These are phyloP conservation scores for Porites divaricata DNA, from an alignment of 92 coral and sea anemone genomes.

Conservation along the genomic window DNA sequence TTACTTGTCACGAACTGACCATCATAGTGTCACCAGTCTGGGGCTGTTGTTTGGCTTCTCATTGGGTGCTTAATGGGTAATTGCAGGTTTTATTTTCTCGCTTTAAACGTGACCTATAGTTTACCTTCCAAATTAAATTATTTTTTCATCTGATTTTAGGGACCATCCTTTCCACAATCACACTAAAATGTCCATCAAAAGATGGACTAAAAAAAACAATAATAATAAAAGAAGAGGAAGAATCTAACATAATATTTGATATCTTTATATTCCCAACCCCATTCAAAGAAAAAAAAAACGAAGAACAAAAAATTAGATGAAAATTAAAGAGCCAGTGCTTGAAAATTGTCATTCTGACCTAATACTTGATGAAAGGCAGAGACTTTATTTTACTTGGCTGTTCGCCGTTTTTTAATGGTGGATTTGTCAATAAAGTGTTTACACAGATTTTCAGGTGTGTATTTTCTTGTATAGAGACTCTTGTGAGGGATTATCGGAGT, in stretches of 20 bases:
- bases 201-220: neutral
- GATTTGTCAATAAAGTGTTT: conserved; percentile 34
- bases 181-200: neutral
- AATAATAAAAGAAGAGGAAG: conserved; percentile 5
- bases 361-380: conserved; percentile 10
- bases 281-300: neutral
- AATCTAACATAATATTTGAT: conserved; percentile 45
- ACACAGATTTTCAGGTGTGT: neutral
- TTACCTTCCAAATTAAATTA: conserved; percentile 28
- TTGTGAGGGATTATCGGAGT: too few relatives aligned
- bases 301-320: neutral
- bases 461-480: neutral
- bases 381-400: conserved; percentile 26
- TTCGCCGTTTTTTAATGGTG: conserved; percentile 1
- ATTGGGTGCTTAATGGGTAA: neutral
- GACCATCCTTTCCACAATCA: conserved; percentile 14
- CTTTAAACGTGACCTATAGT: neutral
- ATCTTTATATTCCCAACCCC: conserved; percentile 41
- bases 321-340: conserved; percentile 16
- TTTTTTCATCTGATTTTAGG: conserved; percentile 44
- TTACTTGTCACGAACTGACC: neutral
- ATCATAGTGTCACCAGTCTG: neutral
- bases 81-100: neutral
- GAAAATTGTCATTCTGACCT: neutral
- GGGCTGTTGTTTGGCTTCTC: conserved; percentile 3